A percentile compares a stretch with the other conserved stretches of the same genome.
phyloP scores from a whole-genome alignment of 2,797 vertebrate species.

The Hypotaenidia philippensis region DNA sequence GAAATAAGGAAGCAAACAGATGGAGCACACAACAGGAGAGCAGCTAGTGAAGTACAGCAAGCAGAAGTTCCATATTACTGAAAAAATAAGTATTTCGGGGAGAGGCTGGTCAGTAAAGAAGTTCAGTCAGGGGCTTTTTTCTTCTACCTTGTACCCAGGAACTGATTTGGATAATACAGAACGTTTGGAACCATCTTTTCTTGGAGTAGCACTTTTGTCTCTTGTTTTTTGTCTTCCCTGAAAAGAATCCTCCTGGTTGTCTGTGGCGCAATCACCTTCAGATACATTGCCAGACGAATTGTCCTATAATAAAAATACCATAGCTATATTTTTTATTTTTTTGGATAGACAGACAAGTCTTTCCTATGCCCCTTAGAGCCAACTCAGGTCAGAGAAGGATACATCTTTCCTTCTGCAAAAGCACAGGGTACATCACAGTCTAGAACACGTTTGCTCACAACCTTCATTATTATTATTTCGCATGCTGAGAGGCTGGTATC shows the following conservation, averaged over 20 bases:
- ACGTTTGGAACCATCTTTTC: conserved; percentile 92
- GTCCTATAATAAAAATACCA: conserved; percentile 84
- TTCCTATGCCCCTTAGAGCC: not conserved
- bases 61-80: conserved; percentile 68
- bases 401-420: conserved; percentile 32
- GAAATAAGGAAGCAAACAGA: conserved; percentile 68
- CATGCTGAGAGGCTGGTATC: not conserved
- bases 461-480: not conserved
- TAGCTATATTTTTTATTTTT: conserved; percentile 56
- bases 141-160: conserved; percentile 99
- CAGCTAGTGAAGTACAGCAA: conserved; percentile 70
- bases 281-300: conserved; percentile 96
- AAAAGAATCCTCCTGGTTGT: conserved; percentile 89
- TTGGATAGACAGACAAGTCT: conserved; percentile 34
- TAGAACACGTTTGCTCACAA: not conserved
- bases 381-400: conserved; percentile 17
- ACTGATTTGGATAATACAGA: conserved; percentile 92
- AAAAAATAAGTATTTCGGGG: conserved; percentile 64
- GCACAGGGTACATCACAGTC: not conserved
- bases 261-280: conserved; percentile 90
- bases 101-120: conserved; percentile 84
- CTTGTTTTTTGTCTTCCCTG: conserved; percentile 89
- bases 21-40: conserved; percentile 69
- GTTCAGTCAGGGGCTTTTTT: conserved; percentile 97
- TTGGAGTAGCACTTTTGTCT: conserved; percentile 88